Conservation (phyloP, 2,888 invertebrate genomes). For the Parascotia fuliginaria region DNA sequence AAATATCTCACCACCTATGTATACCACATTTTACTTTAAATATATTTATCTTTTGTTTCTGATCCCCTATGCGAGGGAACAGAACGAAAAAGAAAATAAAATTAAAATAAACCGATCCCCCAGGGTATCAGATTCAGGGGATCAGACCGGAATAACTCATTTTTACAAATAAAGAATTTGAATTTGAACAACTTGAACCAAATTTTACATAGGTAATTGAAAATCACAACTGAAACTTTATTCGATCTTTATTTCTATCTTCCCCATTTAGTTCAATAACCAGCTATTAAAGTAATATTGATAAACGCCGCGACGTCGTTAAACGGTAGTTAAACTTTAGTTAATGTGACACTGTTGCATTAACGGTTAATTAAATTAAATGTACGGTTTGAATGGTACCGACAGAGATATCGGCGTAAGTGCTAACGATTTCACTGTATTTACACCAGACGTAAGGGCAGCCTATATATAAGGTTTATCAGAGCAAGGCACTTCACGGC, state of each 20-base stretch:
- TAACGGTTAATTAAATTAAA: conserved; percentile 35
- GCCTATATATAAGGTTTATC: too few species aligned
- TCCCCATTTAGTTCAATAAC: conserved; percentile 24
- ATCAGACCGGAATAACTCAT: too few species aligned
- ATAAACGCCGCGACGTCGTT: conserved; percentile 31
- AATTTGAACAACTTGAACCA: too few species aligned
- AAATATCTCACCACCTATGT: too few species aligned
- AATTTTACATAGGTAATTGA: neutral
- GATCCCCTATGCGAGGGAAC: too few species aligned
- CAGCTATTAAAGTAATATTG: conserved; percentile 26
- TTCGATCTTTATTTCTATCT: conserved; percentile 1
- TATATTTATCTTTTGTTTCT: too few species aligned
- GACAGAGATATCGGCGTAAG: neutral
- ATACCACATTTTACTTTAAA: too few species aligned
- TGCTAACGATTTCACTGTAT: neutral
- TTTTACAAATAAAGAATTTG: too few species aligned
- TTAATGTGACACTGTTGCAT: conserved; percentile 38
- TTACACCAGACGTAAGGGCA: neutral
- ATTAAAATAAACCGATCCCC: too few species aligned
- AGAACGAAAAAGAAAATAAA: too few species aligned
- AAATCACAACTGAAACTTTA: neutral
- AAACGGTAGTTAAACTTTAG: conserved; percentile 30
- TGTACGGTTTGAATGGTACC: conserved; percentile 14
- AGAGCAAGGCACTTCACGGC: too few species aligned
- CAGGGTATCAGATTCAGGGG: too few species aligned